A percentile compares a stretch with the other conserved stretches of the same genome.
Evolutionary conservation across 2,113 vertebrate species (phyloP).

Genomic region (Hystrix brachyura): DNA sequence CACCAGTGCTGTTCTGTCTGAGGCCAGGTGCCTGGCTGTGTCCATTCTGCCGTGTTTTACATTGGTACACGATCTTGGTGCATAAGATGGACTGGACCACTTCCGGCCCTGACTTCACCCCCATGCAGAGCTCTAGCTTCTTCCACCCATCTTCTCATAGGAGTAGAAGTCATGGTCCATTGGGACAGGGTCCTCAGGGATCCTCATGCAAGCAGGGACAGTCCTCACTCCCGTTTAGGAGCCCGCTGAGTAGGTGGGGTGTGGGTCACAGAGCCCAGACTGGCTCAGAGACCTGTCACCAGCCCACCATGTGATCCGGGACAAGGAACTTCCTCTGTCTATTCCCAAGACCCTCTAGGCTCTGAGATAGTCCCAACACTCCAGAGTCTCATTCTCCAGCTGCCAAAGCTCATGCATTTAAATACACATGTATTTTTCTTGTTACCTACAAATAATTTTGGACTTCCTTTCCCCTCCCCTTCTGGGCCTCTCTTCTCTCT

Average conservation of each 20-base stretch:
- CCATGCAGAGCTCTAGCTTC: not conserved
- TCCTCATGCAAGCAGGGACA: not conserved
- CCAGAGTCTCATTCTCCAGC: not conserved
- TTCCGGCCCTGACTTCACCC: not conserved
- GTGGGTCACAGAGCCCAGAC: not conserved
- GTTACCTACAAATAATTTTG: not conserved
- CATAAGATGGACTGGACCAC: too few relatives aligned
- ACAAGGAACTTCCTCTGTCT: not conserved
- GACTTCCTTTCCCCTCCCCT: not conserved
- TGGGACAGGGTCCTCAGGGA: not conserved
- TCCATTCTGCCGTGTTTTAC: not conserved
- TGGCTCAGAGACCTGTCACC: not conserved
- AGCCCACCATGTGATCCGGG: not conserved
- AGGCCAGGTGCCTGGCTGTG: not conserved
- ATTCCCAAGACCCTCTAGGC: not conserved
- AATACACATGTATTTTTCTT: not conserved
- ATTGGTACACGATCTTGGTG: not conserved
- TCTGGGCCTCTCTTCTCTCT: not conserved
- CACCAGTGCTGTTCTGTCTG: not conserved
- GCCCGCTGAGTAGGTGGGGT: accelerated
- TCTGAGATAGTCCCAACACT: not conserved
- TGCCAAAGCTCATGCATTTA: not conserved
- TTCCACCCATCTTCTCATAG: not conserved
- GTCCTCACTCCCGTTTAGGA: not conserved
- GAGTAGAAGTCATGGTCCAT: not conserved